Evolutionary conservation across 2,797 vertebrate genomes (phyloP).

Genomic region (Heliangelus exortis): DNA sequence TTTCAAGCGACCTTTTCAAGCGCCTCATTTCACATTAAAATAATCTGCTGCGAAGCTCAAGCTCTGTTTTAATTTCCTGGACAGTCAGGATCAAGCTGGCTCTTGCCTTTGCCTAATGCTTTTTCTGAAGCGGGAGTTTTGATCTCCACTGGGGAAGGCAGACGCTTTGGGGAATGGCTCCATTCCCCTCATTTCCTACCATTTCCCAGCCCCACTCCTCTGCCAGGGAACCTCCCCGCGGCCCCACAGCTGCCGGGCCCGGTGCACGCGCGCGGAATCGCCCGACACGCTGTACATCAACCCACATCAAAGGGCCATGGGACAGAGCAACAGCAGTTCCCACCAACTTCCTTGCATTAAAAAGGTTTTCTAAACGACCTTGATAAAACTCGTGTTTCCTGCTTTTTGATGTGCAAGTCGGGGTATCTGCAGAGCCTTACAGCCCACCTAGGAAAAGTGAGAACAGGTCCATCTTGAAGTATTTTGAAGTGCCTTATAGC

Average conservation of each 20-base stretch:
- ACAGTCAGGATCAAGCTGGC: neutral
- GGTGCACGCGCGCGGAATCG: neutral
- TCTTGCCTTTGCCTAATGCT: neutral
- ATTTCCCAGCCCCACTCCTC: neutral
- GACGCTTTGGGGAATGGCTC: neutral
- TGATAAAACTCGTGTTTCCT: constrained; percentile 81
- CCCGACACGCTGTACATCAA: constrained; percentile 42
- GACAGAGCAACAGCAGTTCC: constrained; percentile 54
- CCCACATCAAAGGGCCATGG: constrained; percentile 66
- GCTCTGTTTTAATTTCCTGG: constrained; percentile 40
- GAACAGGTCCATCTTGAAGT: neutral
- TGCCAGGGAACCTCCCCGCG: neutral
- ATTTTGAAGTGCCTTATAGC: neutral
- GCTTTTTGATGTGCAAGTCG: constrained; percentile 74
- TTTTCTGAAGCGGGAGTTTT: neutral
- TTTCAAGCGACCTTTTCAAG: neutral
- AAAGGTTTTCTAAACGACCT: constrained; percentile 72
- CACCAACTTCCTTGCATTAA: constrained; percentile 72
- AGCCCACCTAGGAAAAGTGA: neutral
- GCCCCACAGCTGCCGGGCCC: constrained; percentile 74
- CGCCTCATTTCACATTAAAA: neutral
- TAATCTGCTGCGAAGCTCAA: neutral
- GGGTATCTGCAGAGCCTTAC: neutral
- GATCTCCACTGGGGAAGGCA: neutral
- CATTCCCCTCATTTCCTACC: constrained; percentile 18